phyloP scores from a whole-genome alignment of 2,113 vertebrate genomes.

The Manacus vitellinus region DNA sequence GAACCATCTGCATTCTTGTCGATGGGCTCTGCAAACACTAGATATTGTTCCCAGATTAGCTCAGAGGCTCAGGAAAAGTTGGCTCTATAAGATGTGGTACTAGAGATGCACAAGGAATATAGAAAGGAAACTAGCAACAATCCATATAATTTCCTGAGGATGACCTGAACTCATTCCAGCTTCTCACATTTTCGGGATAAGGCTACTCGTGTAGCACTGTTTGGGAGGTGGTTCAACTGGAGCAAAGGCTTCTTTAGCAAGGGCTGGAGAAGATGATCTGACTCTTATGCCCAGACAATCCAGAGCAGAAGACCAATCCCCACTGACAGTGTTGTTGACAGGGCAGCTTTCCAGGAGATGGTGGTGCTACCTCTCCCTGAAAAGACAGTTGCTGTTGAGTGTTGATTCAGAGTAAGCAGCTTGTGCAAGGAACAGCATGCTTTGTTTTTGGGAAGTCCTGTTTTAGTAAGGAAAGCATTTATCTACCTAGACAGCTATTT shows the following conservation, averaged over 20 bases:
- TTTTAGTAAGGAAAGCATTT: neutral
- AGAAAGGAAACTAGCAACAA: neutral
- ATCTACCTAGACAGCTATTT: neutral
- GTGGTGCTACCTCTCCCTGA: neutral
- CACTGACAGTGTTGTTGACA: neutral
- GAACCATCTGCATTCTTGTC: neutral
- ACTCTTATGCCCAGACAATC: neutral
- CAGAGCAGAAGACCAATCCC: neutral
- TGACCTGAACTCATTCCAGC: neutral
- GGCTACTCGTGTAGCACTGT: accelerated
- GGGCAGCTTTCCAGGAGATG: neutral
- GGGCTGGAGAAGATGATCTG: neutral
- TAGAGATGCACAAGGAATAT: neutral
- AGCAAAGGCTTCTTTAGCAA: neutral
- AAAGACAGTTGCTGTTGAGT: neutral
- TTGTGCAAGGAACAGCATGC: neutral
- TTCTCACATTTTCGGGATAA: neutral
- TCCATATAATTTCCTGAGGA: neutral
- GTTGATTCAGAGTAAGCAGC: neutral
- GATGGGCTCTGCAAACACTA: neutral
- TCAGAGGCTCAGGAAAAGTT: neutral
- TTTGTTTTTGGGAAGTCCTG: neutral
- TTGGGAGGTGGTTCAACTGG: neutral
- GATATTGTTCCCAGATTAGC: neutral
- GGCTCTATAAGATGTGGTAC: neutral